phyloP scores from a whole-genome alignment of 1,140 invertebrate genomes.

The Teleopsis dalmanni region DNA sequence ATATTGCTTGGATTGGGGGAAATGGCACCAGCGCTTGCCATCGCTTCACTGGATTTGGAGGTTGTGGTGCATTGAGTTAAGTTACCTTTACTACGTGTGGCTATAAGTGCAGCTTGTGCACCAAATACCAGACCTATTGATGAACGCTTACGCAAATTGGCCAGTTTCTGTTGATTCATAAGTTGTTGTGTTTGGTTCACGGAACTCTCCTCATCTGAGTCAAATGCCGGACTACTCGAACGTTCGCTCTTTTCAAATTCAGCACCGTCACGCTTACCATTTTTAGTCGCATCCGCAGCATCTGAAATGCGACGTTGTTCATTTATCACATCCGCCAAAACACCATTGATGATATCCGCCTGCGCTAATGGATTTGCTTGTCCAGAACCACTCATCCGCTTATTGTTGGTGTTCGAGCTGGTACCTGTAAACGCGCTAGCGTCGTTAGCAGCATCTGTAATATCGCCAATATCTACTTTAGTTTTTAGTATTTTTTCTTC shows the following conservation, averaged over 20 bases:
- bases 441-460: slow-evolving; percentile 15
- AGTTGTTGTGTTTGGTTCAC: slow-evolving; percentile 39
- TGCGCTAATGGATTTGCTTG: slow-evolving; percentile 34
- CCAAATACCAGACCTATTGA: slow-evolving; percentile 41
- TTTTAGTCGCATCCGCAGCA: slow-evolving; percentile 46
- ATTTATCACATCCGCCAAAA: neutral
- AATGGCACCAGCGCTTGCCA: slow-evolving; percentile 21
- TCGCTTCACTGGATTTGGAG: slow-evolving; percentile 40
- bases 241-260: slow-evolving; percentile 71
- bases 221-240: slow-evolving; percentile 90
- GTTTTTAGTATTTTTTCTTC: slow-evolving; percentile 62
- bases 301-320: slow-evolving; percentile 31
- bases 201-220: slow-evolving; percentile 84
- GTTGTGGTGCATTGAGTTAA: slow-evolving; percentile 31
- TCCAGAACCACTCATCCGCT: slow-evolving; percentile 31
- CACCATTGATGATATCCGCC: slow-evolving; percentile 13
- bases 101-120: slow-evolving; percentile 36
- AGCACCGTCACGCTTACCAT: slow-evolving; percentile 46
- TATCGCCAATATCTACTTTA: slow-evolving; percentile 38
- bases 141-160: slow-evolving; percentile 36
- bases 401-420: slow-evolving; percentile 12
- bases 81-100: slow-evolving; percentile 43
- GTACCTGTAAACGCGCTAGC: slow-evolving; percentile 10
- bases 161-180: slow-evolving; percentile 34
- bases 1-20: slow-evolving; percentile 21